A percentile compares a stretch with the other conserved stretches of the same genome.
Conservation (phyloP, 2,888 invertebrate genomes). For the Schizaphis graminum region DNA sequence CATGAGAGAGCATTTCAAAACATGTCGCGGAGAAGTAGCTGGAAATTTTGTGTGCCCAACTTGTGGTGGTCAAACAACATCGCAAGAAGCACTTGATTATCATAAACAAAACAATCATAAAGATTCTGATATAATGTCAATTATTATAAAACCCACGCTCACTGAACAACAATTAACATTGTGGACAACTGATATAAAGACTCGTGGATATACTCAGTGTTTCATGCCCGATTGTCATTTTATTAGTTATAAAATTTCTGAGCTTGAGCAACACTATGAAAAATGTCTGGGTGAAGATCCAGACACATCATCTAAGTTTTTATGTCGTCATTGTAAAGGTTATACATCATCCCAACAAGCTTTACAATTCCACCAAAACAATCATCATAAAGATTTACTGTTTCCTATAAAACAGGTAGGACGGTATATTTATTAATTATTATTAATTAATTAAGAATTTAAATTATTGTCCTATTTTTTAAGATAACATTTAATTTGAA, state of each 20-base stretch:
- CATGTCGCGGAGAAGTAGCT: constrained; percentile 61
- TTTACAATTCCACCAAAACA: constrained; percentile 57
- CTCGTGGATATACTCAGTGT: constrained; percentile 59
- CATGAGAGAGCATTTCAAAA: constrained; percentile 68
- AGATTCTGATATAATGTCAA: constrained; percentile 53
- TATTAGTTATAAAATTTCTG: constrained; percentile 53
- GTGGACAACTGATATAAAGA: constrained; percentile 56
- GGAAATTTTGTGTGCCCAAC: constrained; percentile 61
- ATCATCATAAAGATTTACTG: constrained; percentile 63
- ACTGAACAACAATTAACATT: constrained; percentile 36
- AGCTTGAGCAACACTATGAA: constrained; percentile 53
- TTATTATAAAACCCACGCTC: constrained; percentile 55
- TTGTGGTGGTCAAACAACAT: constrained; percentile 58
- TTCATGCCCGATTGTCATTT: constrained; percentile 62
- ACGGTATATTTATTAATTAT: not conserved
- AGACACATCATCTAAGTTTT: constrained; percentile 55
- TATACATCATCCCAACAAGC: constrained; percentile 63
- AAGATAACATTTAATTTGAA: not conserved
- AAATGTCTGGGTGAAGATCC: constrained; percentile 61
- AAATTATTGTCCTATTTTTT: not conserved
- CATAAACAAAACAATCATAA: constrained; percentile 58
- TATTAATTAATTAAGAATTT: not conserved
- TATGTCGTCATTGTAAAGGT: constrained; percentile 61
- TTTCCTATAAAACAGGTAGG: constrained; percentile 61
- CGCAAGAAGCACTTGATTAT: constrained; percentile 60